Evolutionary conservation across 2,888 invertebrate genomes (phyloP).

Genomic region (Pecten maximus): DNA sequence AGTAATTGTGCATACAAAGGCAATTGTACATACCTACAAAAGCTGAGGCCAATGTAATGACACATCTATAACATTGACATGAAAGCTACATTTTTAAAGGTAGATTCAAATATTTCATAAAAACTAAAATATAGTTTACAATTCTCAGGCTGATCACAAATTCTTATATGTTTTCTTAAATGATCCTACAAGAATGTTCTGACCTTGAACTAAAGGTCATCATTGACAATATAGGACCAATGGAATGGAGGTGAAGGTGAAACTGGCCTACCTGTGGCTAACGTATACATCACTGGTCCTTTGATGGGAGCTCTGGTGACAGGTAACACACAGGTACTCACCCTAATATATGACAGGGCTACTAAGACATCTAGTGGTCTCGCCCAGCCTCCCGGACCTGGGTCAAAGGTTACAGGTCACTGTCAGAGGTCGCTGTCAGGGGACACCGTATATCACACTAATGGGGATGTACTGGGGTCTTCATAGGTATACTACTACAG

Average conservation of each 20-base stretch:
- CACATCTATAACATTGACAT: neutral
- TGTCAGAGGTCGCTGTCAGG: neutral
- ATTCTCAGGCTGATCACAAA: neutral
- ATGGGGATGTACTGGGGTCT: neutral
- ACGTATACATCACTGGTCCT: neutral
- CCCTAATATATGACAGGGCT: slow-evolving; percentile 16
- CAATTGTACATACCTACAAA: neutral
- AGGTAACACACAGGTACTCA: neutral
- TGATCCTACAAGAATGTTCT: neutral
- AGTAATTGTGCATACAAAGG: neutral
- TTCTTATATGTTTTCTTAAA: neutral
- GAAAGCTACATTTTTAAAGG: neutral
- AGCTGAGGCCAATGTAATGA: neutral
- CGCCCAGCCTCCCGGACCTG: slow-evolving; percentile 14
- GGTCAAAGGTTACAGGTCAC: neutral
- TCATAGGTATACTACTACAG: neutral
- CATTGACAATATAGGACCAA: slow-evolving; percentile 9
- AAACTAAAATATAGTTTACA: neutral
- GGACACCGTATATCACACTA: neutral
- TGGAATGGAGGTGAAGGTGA: neutral
- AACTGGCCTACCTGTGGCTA: neutral
- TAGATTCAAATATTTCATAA: neutral
- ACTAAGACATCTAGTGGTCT: neutral
- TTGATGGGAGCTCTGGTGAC: neutral
- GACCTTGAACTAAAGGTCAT: slow-evolving; percentile 1